Conservation (phyloP, 2,888 invertebrate species). For the Augochlorella aurata region DNA sequence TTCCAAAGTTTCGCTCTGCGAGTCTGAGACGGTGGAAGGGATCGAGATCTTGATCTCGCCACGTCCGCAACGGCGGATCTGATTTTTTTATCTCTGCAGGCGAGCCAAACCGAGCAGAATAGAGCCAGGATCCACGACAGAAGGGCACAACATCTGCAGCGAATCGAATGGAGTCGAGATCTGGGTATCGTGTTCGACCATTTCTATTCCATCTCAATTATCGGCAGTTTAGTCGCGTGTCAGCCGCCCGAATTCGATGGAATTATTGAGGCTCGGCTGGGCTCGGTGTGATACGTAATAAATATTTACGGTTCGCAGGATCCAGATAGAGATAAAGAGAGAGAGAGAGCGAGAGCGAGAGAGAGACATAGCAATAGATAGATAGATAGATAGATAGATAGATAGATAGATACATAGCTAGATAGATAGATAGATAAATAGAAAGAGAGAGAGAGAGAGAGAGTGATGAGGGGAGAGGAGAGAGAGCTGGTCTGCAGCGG, state of each 20-base stretch:
- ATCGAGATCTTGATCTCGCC: constrained; percentile 2
- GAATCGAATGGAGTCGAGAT: too few relatives aligned
- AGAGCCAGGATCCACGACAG: not conserved
- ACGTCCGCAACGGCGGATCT: not conserved
- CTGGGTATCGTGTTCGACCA: not conserved
- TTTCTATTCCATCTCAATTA: not conserved
- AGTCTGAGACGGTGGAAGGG: not conserved
- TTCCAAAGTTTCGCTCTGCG: constrained; percentile 19
- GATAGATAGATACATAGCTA: too few relatives aligned
- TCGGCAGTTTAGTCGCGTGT: constrained; percentile 4
- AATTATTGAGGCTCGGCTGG: not conserved
- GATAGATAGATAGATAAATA: too few relatives aligned
- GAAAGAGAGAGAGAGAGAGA: too few relatives aligned
- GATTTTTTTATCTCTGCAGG: not conserved
- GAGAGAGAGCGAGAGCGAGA: not conserved
- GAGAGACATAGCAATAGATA: not conserved
- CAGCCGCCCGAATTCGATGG: not conserved
- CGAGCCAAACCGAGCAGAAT: too few relatives aligned
- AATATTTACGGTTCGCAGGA: constrained; percentile 34
- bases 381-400: too few relatives aligned
- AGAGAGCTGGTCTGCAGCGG: not conserved
- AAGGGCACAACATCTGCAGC: too few relatives aligned
- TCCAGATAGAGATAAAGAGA: not conserved
- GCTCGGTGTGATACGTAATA: constrained; percentile 21
- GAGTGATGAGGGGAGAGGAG: too few relatives aligned